phyloP scores from a whole-genome alignment of 2,888 invertebrate species.

The Synergus itoensis region DNA sequence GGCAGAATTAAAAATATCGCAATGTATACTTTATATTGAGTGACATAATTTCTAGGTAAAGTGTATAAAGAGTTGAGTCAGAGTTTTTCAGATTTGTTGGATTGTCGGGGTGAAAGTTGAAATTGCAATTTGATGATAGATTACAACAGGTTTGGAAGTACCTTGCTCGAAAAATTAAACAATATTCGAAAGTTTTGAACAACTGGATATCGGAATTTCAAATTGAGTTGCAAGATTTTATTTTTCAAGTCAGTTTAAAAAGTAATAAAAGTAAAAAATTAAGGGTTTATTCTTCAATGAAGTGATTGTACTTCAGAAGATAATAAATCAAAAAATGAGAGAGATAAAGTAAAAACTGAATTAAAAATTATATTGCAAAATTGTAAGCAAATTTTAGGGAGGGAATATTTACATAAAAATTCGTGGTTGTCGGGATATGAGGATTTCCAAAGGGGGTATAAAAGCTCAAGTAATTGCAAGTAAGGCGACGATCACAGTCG shows the following conservation, averaged over 20 bases:
- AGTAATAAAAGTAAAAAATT: background rate
- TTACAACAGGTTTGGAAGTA: too few relatives aligned
- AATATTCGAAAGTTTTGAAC: too few relatives aligned
- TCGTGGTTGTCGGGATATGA: slow-evolving; percentile 49
- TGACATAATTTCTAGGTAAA: background rate
- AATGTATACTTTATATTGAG: slow-evolving; percentile 5
- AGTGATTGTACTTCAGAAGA: too few relatives aligned
- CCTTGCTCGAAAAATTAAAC: background rate
- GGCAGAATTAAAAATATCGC: background rate
- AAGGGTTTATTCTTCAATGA: background rate
- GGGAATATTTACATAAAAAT: slow-evolving; percentile 47
- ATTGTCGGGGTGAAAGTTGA: background rate
- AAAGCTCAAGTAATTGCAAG: slow-evolving; percentile 57
- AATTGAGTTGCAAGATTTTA: too few relatives aligned
- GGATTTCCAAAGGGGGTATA: slow-evolving; percentile 52
- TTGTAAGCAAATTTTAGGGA: too few relatives aligned
- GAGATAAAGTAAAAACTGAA: too few relatives aligned
- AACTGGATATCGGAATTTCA: too few relatives aligned
- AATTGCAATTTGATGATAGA: background rate
- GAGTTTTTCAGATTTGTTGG: background rate
- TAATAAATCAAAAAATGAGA: too few relatives aligned
- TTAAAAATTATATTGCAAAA: too few relatives aligned
- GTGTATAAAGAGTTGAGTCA: background rate
- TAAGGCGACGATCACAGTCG: slow-evolving; percentile 56
- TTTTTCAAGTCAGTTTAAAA: too few relatives aligned